phyloP scores from a whole-genome alignment of 2,888 invertebrate genomes.

The Yponomeuta sedellus region DNA sequence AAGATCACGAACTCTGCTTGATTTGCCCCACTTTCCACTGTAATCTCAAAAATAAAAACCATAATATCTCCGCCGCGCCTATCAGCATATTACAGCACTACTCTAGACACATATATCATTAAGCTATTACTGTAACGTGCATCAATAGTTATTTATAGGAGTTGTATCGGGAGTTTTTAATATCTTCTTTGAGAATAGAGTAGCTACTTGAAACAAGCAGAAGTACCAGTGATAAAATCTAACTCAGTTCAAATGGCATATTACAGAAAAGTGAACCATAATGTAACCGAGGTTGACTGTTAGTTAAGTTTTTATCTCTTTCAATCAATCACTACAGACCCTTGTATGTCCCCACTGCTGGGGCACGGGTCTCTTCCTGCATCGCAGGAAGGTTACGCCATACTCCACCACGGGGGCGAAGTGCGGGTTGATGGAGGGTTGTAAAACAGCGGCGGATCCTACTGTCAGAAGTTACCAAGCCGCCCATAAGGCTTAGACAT shows the following conservation, averaged over 20 bases:
- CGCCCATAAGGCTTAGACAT: too few species aligned
- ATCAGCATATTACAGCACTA: neutral
- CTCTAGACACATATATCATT: neutral
- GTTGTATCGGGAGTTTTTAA: slow-evolving; percentile 6
- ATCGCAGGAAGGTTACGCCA: too few species aligned
- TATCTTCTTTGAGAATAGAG: slow-evolving; percentile 1
- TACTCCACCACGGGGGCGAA: too few species aligned
- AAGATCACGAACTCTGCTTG: neutral
- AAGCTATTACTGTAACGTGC: slow-evolving; percentile 3
- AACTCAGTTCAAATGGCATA: neutral
- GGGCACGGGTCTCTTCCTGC: too few species aligned
- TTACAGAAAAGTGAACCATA: too few species aligned
- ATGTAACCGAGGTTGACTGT: too few species aligned
- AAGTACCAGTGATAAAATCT: neutral
- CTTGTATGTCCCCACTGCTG: too few species aligned
- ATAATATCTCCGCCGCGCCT: neutral
- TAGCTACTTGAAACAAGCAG: neutral
- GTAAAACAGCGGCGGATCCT: too few species aligned
- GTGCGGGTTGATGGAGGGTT: too few species aligned
- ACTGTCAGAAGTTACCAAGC: too few species aligned
- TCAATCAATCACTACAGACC: too few species aligned
- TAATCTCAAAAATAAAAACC: neutral
- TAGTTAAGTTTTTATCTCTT: too few species aligned
- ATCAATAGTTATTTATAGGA: slow-evolving; percentile 4
- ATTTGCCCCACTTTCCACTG: neutral